These are phyloP conservation scores for Drosophila busckii DNA, from an alignment of 1,140 invertebrate genomes.

Conservation along the genomic window DNA sequence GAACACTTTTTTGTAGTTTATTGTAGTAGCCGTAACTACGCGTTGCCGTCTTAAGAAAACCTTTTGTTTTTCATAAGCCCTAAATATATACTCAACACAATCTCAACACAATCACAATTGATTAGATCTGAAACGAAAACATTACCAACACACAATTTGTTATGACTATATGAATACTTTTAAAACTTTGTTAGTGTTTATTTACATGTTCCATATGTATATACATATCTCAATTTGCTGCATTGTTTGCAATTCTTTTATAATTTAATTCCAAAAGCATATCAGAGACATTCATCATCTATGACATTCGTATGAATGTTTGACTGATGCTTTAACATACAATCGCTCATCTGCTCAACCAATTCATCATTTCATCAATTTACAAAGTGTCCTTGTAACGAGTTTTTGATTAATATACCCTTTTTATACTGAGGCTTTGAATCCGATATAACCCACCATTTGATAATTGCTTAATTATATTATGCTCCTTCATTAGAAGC, in stretches of 20 bases:
- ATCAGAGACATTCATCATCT: conserved; percentile 7
- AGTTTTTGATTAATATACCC: no score
- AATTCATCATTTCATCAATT: conserved; percentile 10
- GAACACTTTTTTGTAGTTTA: conserved; percentile 38
- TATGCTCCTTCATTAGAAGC: conserved; percentile 10
- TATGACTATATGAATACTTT: no score
- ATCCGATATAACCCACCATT: conserved; percentile 35
- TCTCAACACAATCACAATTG: conserved; percentile 19
- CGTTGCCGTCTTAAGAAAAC: conserved; percentile 33
- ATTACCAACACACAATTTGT: neutral
- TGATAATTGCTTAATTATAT: conserved; percentile 21
- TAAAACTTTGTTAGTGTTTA: no score
- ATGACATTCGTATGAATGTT: neutral
- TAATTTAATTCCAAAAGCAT: conserved; percentile 1
- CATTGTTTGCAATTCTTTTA: no score
- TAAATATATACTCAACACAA: conserved; percentile 12
- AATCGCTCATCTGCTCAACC: no score
- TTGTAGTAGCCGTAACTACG: conserved; percentile 38
- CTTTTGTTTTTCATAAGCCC: conserved; percentile 15
- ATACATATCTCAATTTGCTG: neutral
- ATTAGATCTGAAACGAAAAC: no score
- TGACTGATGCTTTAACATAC: conserved; percentile 14
- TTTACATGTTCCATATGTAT: no score
- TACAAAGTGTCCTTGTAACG: conserved; percentile 43
- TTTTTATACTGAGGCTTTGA: conserved; percentile 13